A percentile compares a stretch with the other conserved stretches of the same genome.
Conservation (phyloP, 2,113 vertebrate genomes). For the Brienomyrus longianalis region DNA sequence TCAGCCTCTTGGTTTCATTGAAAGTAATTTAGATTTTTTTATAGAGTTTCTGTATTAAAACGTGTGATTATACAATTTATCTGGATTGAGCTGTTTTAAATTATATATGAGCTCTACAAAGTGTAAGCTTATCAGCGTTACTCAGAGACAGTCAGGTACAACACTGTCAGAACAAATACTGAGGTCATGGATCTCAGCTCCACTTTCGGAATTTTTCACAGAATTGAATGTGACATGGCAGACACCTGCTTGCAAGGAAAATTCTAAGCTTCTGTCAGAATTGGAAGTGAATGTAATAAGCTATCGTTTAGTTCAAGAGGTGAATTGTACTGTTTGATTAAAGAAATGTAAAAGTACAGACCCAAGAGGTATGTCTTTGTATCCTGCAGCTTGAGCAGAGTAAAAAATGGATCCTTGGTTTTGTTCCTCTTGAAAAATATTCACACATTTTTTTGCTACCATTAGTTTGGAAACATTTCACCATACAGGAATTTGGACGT, state of each 20-base stretch:
- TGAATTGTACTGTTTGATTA: not conserved
- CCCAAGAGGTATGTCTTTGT: not conserved
- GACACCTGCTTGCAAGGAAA: not conserved
- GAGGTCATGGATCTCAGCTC: not conserved
- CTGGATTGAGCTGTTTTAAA: not conserved
- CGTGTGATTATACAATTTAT: not conserved
- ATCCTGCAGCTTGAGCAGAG: not conserved
- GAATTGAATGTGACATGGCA: not conserved
- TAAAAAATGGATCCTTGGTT: not conserved
- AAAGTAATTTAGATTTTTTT: not conserved
- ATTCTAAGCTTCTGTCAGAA: not conserved
- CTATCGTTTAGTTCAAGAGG: not conserved
- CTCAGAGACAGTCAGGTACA: not conserved
- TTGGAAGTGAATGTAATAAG: not conserved
- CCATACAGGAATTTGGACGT: not conserved
- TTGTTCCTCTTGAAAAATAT: not conserved
- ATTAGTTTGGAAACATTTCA: not conserved
- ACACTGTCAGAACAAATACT: not conserved
- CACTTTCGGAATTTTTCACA: not conserved
- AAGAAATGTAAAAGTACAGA: not conserved
- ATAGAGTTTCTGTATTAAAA: not conserved
- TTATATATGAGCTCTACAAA: not conserved
- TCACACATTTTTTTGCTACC: not conserved
- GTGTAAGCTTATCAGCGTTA: not conserved
- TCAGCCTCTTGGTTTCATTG: not conserved